These are phyloP conservation scores for Oreochromis aureus DNA, from an alignment of 2,113 vertebrate genomes.

Conservation along the genomic window DNA sequence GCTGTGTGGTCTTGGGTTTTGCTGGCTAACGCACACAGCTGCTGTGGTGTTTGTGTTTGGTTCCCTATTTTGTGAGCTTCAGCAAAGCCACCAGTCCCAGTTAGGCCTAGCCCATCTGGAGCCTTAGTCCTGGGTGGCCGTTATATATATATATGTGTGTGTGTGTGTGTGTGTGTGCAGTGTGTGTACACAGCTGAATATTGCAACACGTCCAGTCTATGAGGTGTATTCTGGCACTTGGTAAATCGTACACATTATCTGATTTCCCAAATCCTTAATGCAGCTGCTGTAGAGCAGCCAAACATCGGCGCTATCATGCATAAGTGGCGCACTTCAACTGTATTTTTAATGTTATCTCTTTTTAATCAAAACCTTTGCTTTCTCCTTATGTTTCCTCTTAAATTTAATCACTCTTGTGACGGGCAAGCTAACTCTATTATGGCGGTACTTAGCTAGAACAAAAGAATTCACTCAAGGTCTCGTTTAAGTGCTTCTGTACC, in stretches of 20 bases:
- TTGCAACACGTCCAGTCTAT: constrained; percentile 10
- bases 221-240: constrained; percentile 16
- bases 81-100: constrained; percentile 32
- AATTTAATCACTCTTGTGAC: constrained; percentile 40
- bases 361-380: constrained; percentile 39
- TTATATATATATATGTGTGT: background rate
- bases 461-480: constrained; percentile 49
- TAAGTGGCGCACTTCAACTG: background rate
- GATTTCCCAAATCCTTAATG: constrained; percentile 24
- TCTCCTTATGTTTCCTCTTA: constrained; percentile 43
- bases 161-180: background rate
- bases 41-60: constrained; percentile 25
- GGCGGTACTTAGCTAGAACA: constrained; percentile 39
- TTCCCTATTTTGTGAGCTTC: constrained; percentile 16
- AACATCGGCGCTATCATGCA: background rate
- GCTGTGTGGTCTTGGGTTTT: background rate
- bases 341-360: constrained; percentile 21
- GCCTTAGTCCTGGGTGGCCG: constrained; percentile 47
- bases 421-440: constrained; percentile 34
- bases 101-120: constrained; percentile 54
- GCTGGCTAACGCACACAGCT: background rate
- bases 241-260: constrained; percentile 17
- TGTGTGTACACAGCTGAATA: constrained; percentile 52
- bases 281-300: background rate
- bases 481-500: constrained; percentile 43